Conservation (phyloP, 2,113 vertebrate species). For the Silurus meridionalis region DNA sequence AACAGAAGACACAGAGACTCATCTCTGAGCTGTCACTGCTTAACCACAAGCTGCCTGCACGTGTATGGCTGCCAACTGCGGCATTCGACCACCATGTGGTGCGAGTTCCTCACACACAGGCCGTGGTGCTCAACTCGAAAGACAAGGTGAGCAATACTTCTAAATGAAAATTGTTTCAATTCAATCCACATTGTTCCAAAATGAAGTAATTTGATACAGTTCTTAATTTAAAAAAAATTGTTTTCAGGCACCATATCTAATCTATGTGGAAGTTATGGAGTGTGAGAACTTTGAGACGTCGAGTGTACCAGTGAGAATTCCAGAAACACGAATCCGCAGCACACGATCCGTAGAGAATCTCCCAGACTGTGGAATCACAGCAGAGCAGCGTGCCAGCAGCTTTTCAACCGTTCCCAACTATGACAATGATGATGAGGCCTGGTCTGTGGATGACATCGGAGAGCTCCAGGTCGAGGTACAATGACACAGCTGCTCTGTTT, state of each 20-base stretch:
- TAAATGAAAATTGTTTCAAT: neutral
- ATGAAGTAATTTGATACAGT: neutral
- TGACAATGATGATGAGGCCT: constrained; percentile 95
- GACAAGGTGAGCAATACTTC: constrained; percentile 79
- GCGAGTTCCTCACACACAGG: constrained; percentile 90
- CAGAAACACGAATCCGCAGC: constrained; percentile 92
- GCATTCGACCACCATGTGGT: constrained; percentile 91
- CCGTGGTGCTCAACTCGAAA: constrained; percentile 93
- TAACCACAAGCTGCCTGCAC: constrained; percentile 91
- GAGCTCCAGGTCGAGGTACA: constrained; percentile 93
- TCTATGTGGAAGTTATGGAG: constrained; percentile 95
- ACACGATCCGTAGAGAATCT: constrained; percentile 94
- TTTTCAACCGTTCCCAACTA: constrained; percentile 91
- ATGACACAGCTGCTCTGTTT: neutral
- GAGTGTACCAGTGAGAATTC: constrained; percentile 85
- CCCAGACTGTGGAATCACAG: constrained; percentile 82
- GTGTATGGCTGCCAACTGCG: constrained; percentile 90
- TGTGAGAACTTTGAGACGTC: constrained; percentile 95
- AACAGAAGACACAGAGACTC: constrained; percentile 92
- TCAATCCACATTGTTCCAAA: neutral
- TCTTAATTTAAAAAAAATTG: neutral
- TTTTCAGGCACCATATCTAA: constrained; percentile 88
- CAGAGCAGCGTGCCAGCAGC: constrained; percentile 84
- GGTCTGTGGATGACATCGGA: constrained; percentile 93
- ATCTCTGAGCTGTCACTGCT: constrained; percentile 93